Percentiles rank a stretch among this genome's conserved stretches.
Evolutionary conservation across 2,113 vertebrate species (phyloP).

Genomic region (Gila orcuttii): DNA sequence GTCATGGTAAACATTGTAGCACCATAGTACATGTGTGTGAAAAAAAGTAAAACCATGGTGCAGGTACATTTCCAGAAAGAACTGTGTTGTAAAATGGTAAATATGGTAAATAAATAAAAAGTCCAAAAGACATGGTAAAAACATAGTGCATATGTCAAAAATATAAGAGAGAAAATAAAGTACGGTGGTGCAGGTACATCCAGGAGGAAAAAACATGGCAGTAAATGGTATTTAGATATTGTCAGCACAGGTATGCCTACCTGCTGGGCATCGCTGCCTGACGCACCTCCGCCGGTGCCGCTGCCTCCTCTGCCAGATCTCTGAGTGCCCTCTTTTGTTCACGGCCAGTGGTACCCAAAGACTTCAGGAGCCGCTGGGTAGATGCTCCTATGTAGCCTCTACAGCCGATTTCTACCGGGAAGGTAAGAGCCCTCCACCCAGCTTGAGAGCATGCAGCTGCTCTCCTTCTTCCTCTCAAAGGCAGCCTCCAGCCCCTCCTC

Average conservation of each 20-base stretch:
- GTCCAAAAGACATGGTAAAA: too few species aligned
- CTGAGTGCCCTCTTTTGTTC: not conserved
- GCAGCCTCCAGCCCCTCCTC: not conserved
- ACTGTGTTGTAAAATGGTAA: not conserved
- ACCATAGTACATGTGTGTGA: not conserved
- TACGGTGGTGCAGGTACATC: too few species aligned
- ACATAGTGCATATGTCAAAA: too few species aligned
- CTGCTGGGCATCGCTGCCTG: too few species aligned
- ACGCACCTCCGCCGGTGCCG: too few species aligned
- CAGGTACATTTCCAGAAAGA: not conserved
- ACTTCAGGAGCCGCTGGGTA: not conserved
- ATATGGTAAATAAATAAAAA: too few species aligned
- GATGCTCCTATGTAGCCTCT: too few species aligned
- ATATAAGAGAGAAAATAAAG: too few species aligned
- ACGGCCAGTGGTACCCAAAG: not conserved
- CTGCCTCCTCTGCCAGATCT: not conserved
- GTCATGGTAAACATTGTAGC: not conserved
- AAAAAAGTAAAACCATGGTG: not conserved
- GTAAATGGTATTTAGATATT: too few species aligned
- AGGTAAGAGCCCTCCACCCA: not conserved
- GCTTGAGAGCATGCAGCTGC: not conserved
- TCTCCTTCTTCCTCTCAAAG: not conserved
- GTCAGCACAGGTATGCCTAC: too few species aligned
- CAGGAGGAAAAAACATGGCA: too few species aligned
- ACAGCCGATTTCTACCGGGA: not conserved